Evolutionary conservation across 2,113 vertebrate genomes (phyloP).

Genomic region (Bos javanicus): DNA sequence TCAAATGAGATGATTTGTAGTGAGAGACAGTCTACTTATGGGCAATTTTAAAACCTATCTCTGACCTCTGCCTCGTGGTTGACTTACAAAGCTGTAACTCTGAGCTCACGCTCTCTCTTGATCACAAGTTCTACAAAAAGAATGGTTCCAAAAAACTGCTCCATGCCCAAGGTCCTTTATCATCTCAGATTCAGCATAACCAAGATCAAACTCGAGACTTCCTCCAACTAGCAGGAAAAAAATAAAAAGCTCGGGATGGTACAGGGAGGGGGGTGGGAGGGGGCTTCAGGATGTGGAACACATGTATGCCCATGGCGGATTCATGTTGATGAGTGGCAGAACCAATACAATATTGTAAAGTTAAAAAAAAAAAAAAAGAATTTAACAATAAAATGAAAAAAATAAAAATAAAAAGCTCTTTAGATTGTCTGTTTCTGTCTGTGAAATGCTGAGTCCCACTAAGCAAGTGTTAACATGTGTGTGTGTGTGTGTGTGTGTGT

Average conservation of each 20-base stretch:
- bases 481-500: rapidly evolving
- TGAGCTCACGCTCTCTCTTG: background rate
- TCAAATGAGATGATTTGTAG: background rate
- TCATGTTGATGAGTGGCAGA: no score
- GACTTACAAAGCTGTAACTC: background rate
- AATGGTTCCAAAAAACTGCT: background rate
- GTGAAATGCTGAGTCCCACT: background rate
- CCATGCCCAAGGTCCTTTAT: background rate
- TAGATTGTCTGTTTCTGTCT: background rate
- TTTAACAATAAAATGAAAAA: no score
- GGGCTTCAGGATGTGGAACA: no score
- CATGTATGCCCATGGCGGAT: no score
- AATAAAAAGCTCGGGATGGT: background rate
- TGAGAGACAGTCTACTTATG: background rate
- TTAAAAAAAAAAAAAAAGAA: no score
- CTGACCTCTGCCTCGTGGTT: background rate
- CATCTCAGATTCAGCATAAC: background rate
- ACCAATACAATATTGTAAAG: no score
- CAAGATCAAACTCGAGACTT: background rate
- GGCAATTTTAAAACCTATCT: background rate
- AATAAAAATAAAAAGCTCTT: background rate
- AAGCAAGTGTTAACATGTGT: background rate
- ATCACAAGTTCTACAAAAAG: background rate
- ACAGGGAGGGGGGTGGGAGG: no score
- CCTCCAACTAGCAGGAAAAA: background rate